Evolutionary conservation across 2,113 vertebrate genomes (phyloP).

Genomic region (Myiagra hebetior): DNA sequence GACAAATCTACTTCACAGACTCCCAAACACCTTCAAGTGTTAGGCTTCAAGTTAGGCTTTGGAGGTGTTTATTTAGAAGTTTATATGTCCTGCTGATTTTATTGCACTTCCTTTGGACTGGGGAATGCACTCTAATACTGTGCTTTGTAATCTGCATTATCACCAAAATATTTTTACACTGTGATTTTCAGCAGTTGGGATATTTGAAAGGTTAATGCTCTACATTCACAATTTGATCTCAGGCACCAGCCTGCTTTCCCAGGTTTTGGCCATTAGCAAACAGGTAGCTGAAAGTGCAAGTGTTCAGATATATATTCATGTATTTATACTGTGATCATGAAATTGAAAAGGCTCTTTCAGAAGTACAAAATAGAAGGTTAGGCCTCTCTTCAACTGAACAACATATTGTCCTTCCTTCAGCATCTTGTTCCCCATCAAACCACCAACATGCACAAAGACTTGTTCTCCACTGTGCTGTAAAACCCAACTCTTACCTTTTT

Average conservation of each 20-base stretch:
- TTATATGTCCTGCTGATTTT: background rate
- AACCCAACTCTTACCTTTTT: background rate
- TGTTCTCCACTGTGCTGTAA: background rate
- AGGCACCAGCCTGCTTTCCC: background rate
- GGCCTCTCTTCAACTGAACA: background rate
- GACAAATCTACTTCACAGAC: background rate
- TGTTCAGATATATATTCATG: background rate
- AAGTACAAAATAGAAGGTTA: background rate
- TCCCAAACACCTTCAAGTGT: background rate
- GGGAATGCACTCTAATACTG: background rate
- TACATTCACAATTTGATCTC: background rate
- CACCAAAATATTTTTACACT: background rate
- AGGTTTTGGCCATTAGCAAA: background rate
- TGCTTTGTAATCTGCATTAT: background rate
- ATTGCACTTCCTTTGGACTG: background rate
- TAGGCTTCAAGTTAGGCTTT: background rate
- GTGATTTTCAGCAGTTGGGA: background rate
- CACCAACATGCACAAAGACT: background rate
- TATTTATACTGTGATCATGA: background rate
- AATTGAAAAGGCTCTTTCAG: background rate
- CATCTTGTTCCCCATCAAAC: background rate
- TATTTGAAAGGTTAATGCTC: background rate
- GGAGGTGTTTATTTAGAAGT: background rate
- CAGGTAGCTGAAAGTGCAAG: background rate
- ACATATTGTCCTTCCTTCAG: background rate